Percentiles rank a stretch among this genome's conserved stretches.
Evolutionary conservation across 1,140 invertebrate species (phyloP).

Genomic region (Anoplophora glabripennis): DNA sequence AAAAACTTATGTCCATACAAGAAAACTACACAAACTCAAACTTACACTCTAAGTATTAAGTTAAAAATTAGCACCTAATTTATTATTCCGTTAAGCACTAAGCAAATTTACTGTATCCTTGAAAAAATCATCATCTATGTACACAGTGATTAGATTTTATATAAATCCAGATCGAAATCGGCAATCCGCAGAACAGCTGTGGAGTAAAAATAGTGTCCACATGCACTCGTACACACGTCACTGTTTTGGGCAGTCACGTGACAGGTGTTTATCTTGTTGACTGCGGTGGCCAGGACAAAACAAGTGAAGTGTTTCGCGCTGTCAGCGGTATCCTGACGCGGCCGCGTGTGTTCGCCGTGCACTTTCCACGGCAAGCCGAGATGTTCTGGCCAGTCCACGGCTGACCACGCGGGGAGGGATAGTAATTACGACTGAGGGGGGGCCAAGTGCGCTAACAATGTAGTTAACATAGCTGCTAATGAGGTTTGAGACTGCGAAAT

Average conservation of each 20-base stretch:
- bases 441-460: constrained; percentile 43
- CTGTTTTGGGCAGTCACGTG: constrained; percentile 6
- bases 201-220: not conserved
- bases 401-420: constrained; percentile 37
- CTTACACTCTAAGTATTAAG: no score
- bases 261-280: constrained; percentile 20
- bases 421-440: constrained; percentile 41
- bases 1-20: no score
- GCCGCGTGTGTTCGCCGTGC: constrained; percentile 34
- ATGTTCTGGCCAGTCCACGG: constrained; percentile 43
- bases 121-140: no score
- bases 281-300: constrained; percentile 6
- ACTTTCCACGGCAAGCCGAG: constrained; percentile 44
- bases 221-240: constrained; percentile 9
- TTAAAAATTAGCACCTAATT: no score
- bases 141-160: no score
- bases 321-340: constrained; percentile 27
- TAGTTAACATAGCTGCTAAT: constrained; percentile 42
- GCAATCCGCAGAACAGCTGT: no score
- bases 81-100: no score
- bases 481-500: constrained; percentile 20
- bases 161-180: no score
- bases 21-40: no score
- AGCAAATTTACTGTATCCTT: no score
- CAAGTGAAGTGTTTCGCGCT: constrained; percentile 21